These are phyloP conservation scores for Camelus bactrianus DNA, from an alignment of 2,113 vertebrate genomes.

Conservation along the genomic window DNA sequence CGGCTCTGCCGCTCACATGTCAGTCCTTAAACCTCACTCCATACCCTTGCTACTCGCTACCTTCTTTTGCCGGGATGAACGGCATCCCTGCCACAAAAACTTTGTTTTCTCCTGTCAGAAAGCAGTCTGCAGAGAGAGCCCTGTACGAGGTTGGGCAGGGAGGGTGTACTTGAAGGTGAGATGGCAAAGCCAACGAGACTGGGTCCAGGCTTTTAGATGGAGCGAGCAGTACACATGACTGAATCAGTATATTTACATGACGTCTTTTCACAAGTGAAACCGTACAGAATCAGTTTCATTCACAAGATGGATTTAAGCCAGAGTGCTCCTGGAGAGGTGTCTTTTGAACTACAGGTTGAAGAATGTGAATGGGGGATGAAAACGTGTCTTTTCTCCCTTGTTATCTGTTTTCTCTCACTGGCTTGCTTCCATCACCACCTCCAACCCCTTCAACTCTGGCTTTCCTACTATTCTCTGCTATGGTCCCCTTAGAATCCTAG, in stretches of 20 bases:
- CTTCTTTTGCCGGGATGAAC: background rate
- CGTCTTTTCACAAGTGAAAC: conserved; percentile 50
- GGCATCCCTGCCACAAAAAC: background rate
- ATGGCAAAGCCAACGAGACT: background rate
- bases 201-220: background rate
- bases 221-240: background rate
- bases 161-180: background rate
- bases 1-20: background rate
- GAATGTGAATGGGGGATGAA: background rate
- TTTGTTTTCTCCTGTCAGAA: background rate
- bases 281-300: conserved; percentile 31
- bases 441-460: background rate
- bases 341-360: conserved; percentile 17
- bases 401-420: background rate
- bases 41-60: background rate
- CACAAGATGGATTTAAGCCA: conserved; percentile 1
- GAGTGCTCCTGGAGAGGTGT: background rate
- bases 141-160: background rate
- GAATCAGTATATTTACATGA: background rate
- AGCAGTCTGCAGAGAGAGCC: background rate
- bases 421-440: background rate
- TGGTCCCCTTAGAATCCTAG: conserved; percentile 20
- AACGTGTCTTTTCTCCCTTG: background rate
- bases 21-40: background rate
- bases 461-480: conserved; percentile 15